Evolutionary conservation across 2,113 vertebrate species (phyloP).

Genomic region (Solenodon paradoxus): DNA sequence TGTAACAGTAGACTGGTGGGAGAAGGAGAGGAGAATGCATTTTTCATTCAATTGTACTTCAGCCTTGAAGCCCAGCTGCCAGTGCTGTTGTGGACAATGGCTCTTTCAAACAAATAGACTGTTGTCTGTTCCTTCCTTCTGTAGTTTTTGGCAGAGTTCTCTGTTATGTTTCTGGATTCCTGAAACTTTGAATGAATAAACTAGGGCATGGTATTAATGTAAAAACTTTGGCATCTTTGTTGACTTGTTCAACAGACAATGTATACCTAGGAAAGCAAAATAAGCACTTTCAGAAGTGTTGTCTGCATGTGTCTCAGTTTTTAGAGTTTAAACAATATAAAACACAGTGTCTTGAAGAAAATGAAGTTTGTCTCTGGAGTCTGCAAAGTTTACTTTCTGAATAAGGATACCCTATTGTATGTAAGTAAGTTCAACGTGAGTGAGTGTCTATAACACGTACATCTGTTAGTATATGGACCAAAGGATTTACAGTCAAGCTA

Average conservation of each 20-base stretch:
- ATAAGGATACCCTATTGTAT: background rate
- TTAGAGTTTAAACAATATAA: constrained; percentile 28
- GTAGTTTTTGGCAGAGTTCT: constrained; percentile 68
- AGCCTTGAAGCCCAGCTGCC: constrained; percentile 42
- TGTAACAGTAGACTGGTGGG: background rate
- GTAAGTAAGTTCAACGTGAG: background rate
- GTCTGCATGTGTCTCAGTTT: background rate
- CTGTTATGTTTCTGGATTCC: constrained; percentile 30
- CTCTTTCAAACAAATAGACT: constrained; percentile 55
- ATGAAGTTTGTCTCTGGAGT: background rate
- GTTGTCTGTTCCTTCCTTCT: constrained; percentile 69
- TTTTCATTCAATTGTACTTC: constrained; percentile 42
- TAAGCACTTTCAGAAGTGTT: constrained; percentile 43
- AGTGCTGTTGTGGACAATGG: constrained; percentile 41
- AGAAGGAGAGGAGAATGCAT: background rate
- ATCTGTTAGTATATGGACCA: background rate
- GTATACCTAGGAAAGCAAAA: constrained; percentile 46
- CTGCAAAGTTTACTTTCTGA: constrained; percentile 33
- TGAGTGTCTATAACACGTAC: background rate
- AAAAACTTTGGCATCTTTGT: constrained; percentile 59
- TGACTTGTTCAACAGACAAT: constrained; percentile 52
- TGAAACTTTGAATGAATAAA: constrained; percentile 63
- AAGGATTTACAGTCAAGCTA: background rate
- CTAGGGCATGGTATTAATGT: constrained; percentile 43
- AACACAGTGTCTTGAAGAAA: background rate